Evolutionary conservation across 2,888 invertebrate genomes (phyloP).

Genomic region (Cenopis cana): DNA sequence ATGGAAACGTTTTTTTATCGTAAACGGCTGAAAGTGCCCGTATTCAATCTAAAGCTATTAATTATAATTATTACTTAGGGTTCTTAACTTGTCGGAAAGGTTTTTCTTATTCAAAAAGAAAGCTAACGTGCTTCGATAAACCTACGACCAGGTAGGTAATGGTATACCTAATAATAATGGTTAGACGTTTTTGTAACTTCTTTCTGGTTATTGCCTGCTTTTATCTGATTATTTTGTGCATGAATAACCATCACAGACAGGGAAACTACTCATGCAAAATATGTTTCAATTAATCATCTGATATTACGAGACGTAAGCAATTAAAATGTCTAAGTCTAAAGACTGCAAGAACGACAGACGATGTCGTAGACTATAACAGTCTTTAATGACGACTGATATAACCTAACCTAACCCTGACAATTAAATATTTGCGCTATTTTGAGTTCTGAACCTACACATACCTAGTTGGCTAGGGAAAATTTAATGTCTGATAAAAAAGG

Average conservation of each 20-base stretch:
- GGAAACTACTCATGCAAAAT: neutral
- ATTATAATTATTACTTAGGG: constrained; percentile 15
- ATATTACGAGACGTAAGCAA: neutral
- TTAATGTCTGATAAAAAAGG: too few species aligned
- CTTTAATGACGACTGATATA: too few species aligned
- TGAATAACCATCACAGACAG: neutral
- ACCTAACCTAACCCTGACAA: too few species aligned
- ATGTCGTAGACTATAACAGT: too few species aligned
- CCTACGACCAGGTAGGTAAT: neutral
- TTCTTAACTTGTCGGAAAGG: neutral
- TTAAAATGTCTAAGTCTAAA: too few species aligned
- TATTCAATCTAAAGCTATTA: constrained; percentile 20
- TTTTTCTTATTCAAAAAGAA: constrained; percentile 2
- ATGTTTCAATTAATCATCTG: neutral
- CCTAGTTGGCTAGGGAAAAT: too few species aligned
- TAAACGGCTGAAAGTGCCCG: constrained; percentile 8
- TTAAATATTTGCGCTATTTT: too few species aligned
- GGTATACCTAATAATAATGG: too few species aligned
- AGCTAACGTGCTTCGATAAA: constrained; percentile 19
- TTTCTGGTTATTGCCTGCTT: neutral
- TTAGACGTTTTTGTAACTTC: constrained; percentile 7
- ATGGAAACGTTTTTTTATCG: constrained; percentile 7
- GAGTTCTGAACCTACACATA: too few species aligned
- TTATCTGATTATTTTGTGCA: constrained; percentile 2
- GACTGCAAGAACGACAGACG: too few species aligned